These are phyloP conservation scores for Chelonoidis abingdonii DNA, from an alignment of 2,113 vertebrate genomes.

Conservation along the genomic window DNA sequence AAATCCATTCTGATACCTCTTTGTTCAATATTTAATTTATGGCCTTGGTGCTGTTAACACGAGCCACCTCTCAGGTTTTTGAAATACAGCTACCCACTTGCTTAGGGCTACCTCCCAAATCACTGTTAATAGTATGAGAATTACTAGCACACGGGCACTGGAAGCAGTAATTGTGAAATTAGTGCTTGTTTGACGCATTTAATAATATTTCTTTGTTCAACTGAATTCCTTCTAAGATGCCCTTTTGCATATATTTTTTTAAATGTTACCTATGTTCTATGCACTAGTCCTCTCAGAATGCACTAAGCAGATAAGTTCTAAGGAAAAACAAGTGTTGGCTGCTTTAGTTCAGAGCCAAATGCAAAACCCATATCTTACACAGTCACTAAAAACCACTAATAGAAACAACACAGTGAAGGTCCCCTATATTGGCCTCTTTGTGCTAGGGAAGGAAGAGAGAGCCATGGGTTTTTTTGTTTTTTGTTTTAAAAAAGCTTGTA, in stretches of 20 bases:
- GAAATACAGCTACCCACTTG: not conserved
- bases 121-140: not conserved
- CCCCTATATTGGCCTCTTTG: not conserved
- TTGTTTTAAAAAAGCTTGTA: not conserved
- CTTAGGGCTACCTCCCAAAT: not conserved
- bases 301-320: not conserved
- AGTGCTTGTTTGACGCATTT: not conserved
- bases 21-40: slow-evolving; percentile 1
- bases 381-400: not conserved
- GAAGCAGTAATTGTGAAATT: not conserved
- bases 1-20: slow-evolving; percentile 4
- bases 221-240: not conserved
- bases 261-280: not conserved
- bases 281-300: not conserved
- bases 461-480: not conserved
- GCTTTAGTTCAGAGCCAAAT: not conserved
- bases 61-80: not conserved
- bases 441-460: not conserved
- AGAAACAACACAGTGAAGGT: not conserved
- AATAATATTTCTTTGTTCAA: not conserved
- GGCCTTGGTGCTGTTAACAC: slow-evolving; percentile 11
- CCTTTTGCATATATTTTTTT: not conserved
- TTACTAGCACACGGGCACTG: slow-evolving; percentile 3
- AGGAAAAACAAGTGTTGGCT: too few species aligned
- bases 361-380: not conserved